phyloP scores from a whole-genome alignment of 2,888 invertebrate genomes.

The Chouioia cunea region DNA sequence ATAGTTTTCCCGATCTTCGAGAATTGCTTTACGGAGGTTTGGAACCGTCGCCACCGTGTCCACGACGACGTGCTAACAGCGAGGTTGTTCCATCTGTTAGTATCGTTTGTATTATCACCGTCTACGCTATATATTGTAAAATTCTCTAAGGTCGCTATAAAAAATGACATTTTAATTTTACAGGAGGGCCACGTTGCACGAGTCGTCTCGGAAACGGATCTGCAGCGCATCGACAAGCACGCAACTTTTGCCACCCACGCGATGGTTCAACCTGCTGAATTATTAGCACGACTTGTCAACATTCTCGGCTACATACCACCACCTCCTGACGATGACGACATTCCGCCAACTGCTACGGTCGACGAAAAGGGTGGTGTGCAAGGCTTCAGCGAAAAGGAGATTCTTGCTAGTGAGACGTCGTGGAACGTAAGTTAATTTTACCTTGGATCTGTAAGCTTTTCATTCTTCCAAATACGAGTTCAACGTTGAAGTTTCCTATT shows the following conservation, averaged over 20 bases:
- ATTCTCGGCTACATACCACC: conserved; percentile 75
- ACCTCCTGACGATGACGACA: conserved; percentile 57
- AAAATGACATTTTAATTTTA: conserved; percentile 1
- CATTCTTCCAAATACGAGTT: background rate
- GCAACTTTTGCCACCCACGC: conserved; percentile 81
- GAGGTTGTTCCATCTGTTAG: conserved; percentile 64
- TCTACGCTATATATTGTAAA: too few relatives aligned
- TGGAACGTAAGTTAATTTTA: conserved; percentile 46
- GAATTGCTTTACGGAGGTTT: conserved; percentile 66
- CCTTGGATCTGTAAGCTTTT: too few relatives aligned
- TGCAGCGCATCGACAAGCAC: conserved; percentile 82
- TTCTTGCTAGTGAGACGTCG: conserved; percentile 76
- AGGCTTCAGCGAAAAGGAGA: conserved; percentile 81
- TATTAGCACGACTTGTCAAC: conserved; percentile 82
- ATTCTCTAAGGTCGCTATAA: too few relatives aligned
- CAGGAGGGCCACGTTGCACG: conserved; percentile 69
- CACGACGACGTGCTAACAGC: conserved; percentile 65
- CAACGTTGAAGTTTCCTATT: background rate
- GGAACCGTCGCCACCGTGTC: conserved; percentile 57
- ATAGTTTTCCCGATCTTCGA: conserved; percentile 81
- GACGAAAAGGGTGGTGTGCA: conserved; percentile 70
- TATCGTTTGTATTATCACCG: conserved; percentile 3
- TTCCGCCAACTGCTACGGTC: background rate
- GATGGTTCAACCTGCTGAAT: conserved; percentile 80
- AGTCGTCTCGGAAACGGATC: conserved; percentile 84